phyloP scores from a whole-genome alignment of 2,113 vertebrate genomes.

The Macrotis lagotis region DNA sequence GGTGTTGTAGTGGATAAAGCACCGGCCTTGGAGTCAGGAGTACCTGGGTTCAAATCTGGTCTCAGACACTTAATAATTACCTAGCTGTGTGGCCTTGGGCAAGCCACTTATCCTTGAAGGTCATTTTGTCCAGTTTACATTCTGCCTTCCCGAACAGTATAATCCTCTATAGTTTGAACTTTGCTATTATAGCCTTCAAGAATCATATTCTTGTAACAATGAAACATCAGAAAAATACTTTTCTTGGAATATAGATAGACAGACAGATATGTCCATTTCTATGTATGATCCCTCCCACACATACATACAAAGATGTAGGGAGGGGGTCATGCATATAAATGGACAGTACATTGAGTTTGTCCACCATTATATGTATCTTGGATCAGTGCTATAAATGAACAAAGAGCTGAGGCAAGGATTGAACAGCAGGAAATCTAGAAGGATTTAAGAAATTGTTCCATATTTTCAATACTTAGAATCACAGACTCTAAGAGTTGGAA shows the following conservation, averaged over 20 bases:
- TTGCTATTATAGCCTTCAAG: not conserved
- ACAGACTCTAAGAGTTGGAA: not conserved
- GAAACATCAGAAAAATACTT: not conserved
- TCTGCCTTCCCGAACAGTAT: not conserved
- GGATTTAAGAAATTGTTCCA: not conserved
- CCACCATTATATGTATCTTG: not conserved
- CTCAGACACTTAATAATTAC: too few species aligned
- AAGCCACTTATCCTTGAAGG: not conserved
- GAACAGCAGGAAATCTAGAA: not conserved
- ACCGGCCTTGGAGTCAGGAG: too few species aligned
- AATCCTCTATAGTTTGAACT: not conserved
- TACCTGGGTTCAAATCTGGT: too few species aligned
- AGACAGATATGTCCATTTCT: not conserved
- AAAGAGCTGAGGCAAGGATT: not conserved
- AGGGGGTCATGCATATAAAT: not conserved
- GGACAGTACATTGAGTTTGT: not conserved
- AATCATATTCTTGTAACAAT: not conserved
- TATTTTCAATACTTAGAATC: not conserved
- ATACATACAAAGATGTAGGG: too few species aligned
- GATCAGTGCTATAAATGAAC: not conserved
- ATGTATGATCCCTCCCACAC: too few species aligned
- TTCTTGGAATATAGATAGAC: not conserved
- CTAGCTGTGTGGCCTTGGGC: too few species aligned
- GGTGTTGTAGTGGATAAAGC: too few species aligned
- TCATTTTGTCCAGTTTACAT: not conserved